phyloP scores from a whole-genome alignment of 2,113 vertebrate species.

The Symphodus melops region DNA sequence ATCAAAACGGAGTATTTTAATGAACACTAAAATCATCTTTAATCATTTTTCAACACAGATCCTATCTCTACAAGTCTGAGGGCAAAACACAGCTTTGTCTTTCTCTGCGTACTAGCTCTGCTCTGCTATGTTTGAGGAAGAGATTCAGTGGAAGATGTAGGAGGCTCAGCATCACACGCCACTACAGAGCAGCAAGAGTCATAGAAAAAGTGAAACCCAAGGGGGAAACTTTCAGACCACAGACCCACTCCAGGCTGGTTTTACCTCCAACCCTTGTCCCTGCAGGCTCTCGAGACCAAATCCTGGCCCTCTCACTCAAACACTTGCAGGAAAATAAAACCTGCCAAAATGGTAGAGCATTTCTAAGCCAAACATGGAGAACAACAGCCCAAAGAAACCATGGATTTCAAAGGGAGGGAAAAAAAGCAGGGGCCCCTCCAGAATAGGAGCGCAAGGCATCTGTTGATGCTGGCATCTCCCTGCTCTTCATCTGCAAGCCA shows the following conservation, averaged over 20 bases:
- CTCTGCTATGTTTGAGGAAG: slow-evolving; percentile 15
- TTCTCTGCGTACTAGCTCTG: not conserved
- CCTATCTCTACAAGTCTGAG: slow-evolving; percentile 1
- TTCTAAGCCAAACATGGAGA: slow-evolving; percentile 69
- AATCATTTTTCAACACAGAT: not conserved
- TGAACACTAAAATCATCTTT: not conserved
- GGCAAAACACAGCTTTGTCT: slow-evolving; percentile 17
- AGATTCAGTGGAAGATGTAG: slow-evolving; percentile 16
- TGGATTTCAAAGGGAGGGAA: slow-evolving; percentile 71
- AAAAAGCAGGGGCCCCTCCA: slow-evolving; percentile 70
- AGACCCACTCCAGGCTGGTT: slow-evolving; percentile 51
- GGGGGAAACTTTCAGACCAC: slow-evolving; percentile 39
- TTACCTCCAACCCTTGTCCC: slow-evolving; percentile 53
- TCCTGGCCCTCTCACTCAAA: slow-evolving; percentile 63
- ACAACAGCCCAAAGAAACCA: slow-evolving; percentile 67
- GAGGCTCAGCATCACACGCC: slow-evolving; percentile 12
- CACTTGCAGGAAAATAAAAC: slow-evolving; percentile 72
- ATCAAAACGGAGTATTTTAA: not conserved
- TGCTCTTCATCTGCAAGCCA: slow-evolving; percentile 72
- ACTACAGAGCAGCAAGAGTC: slow-evolving; percentile 14
- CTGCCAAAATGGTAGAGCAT: slow-evolving; percentile 62
- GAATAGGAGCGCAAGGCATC: slow-evolving; percentile 81
- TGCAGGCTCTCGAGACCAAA: slow-evolving; percentile 53
- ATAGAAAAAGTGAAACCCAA: slow-evolving; percentile 17
- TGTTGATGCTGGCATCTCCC: slow-evolving; percentile 79